Evolutionary conservation across 2,797 vertebrate genomes (phyloP), one percentile per base, ranked within the genome.

Genomic region (Pelochelys cantorii): DNA sequence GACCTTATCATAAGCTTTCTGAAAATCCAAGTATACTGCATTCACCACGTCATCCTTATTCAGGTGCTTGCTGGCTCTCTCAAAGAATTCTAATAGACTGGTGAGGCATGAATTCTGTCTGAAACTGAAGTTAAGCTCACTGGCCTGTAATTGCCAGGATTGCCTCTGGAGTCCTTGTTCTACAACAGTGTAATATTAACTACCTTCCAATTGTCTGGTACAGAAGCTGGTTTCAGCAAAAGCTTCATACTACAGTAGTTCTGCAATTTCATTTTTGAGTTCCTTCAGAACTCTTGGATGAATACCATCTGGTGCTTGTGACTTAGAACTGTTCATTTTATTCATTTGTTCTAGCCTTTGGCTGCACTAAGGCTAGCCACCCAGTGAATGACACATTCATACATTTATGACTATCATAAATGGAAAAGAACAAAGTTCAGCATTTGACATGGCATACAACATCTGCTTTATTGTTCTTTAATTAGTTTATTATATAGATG

Each of bases 391-490:
- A 31, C 52, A 86, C 34, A 79, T 84, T 84, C 85, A n/a, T 5
- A 10, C 1, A 12, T 87, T 95, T 93, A 79, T 74, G 86, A 83
- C 86, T 79, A 84, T 17, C 82, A 81, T 12, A 52, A 78, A 87
- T 7, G 74, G 37, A 2, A 13, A 59, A 90, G 81, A 83, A 53
- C 94, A 89, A 91, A 60, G 84, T 88, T 87, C 92, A 92, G 55
- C 0, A 37, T 31, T 57, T 27, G 83, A 54, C 81, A 93, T 85
- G 74, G 78, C 75, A 81, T 80, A 56, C 85, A 56, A 42, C 95
- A 94, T 79, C 90, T 96, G 94, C 23, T 96, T 93, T 95, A 91
- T 8, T 65, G 20, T 57, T 13, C 88, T 34, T 81, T 71, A 88
- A 53, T 81, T 88, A 60, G 1, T 79, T 71, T 4, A 0, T 20